phyloP scores from a whole-genome alignment of 1,140 invertebrate genomes.

The Drosophila teissieri region DNA sequence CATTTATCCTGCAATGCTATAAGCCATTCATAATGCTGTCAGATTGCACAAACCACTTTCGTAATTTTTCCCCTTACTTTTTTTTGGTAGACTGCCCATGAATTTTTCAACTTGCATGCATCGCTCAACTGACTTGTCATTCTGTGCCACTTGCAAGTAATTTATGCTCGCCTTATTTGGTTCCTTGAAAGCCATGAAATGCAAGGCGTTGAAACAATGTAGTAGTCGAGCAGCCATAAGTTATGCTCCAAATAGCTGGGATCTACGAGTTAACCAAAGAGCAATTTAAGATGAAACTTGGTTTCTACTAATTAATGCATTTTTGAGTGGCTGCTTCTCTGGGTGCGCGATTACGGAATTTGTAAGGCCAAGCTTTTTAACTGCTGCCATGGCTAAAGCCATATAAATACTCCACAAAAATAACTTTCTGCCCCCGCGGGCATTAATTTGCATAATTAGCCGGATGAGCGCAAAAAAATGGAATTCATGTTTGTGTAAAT shows the following conservation, averaged over 20 bases:
- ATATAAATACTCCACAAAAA: slow-evolving; percentile 49
- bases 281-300: slow-evolving; percentile 31
- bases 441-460: slow-evolving; percentile 69
- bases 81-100: neutral
- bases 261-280: slow-evolving; percentile 17
- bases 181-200: slow-evolving; percentile 31
- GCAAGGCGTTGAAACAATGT: slow-evolving; percentile 37
- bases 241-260: slow-evolving; percentile 34
- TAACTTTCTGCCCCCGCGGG: slow-evolving; percentile 29
- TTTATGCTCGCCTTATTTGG: slow-evolving; percentile 42
- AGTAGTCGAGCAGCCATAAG: slow-evolving; percentile 32
- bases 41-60: slow-evolving; percentile 12
- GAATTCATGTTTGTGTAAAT: slow-evolving; percentile 52
- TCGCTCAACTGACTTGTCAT: slow-evolving; percentile 14
- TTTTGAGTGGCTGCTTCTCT: slow-evolving; percentile 45
- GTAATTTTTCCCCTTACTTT: slow-evolving; percentile 3
- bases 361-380: slow-evolving; percentile 29
- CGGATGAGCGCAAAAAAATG: slow-evolving; percentile 31
- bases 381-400: slow-evolving; percentile 14
- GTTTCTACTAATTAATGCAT: slow-evolving; percentile 69
- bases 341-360: slow-evolving; percentile 31
- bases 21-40: slow-evolving; percentile 6
- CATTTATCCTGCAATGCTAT: slow-evolving; percentile 7
- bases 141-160: slow-evolving; percentile 36
- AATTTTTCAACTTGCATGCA: slow-evolving; percentile 15